A percentile compares a stretch with the other conserved stretches of the same genome.
Conservation (phyloP, 2,797 vertebrate species). For the Corythornis leucogaster region DNA sequence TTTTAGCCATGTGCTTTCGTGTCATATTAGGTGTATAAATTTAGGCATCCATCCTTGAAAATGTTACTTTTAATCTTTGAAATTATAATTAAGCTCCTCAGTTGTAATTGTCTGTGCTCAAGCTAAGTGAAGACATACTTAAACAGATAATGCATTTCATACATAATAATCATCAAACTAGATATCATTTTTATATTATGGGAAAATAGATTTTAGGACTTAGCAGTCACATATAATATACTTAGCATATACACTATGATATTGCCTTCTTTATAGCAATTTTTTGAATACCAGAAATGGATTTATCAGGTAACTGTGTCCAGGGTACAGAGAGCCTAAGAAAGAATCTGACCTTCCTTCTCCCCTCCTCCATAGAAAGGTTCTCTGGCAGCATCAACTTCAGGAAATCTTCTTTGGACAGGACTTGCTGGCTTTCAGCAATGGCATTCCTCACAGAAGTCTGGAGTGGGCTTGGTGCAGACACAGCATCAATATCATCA, state of each 20-base stretch:
- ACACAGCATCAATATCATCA: constrained; percentile 80
- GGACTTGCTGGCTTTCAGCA: constrained; percentile 82
- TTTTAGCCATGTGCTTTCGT: background rate
- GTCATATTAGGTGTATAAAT: background rate
- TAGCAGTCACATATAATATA: background rate
- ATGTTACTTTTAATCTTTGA: background rate
- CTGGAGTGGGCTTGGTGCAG: constrained; percentile 79
- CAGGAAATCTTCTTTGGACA: constrained; percentile 92
- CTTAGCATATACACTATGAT: background rate
- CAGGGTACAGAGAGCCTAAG: background rate
- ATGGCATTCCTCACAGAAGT: constrained; percentile 73
- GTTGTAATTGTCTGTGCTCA: background rate
- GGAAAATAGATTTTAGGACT: background rate
- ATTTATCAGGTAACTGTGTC: background rate
- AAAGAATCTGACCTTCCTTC: constrained; percentile 85
- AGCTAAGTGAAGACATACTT: background rate
- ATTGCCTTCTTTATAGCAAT: background rate
- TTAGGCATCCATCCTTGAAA: background rate
- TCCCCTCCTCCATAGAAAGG: constrained; percentile 84
- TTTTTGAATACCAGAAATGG: background rate
- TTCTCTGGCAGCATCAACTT: constrained; percentile 90
- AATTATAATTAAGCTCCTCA: background rate
- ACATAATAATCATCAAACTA: background rate
- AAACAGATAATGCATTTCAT: background rate
- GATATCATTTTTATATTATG: background rate